Conservation (phyloP, 2,113 vertebrate species). For the Thymallus thymallus region DNA sequence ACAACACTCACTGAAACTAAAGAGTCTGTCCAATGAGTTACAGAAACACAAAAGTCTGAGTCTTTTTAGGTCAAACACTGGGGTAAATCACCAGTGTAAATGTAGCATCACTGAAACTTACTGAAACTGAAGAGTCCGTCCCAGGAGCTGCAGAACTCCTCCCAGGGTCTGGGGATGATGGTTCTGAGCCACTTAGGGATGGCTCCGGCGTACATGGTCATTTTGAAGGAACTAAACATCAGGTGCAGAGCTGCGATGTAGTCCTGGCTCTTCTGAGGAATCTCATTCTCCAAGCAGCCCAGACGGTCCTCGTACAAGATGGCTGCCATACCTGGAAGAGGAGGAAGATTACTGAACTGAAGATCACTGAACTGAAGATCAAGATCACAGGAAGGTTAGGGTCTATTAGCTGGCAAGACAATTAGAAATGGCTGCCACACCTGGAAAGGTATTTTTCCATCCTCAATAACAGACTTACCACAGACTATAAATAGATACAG, state of each 20-base stretch:
- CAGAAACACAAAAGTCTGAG: too few relatives aligned
- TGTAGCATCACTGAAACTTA: slow-evolving; percentile 59
- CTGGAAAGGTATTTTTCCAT: too few relatives aligned
- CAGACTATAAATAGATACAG: too few relatives aligned
- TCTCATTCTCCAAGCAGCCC: slow-evolving; percentile 82
- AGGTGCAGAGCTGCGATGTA: slow-evolving; percentile 87
- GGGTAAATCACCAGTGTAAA: not conserved
- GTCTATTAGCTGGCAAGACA: not conserved
- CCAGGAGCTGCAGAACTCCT: slow-evolving; percentile 91
- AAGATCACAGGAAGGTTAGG: not conserved
- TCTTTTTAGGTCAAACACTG: too few relatives aligned
- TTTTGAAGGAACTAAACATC: slow-evolving; percentile 97
- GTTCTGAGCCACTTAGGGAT: slow-evolving; percentile 91
- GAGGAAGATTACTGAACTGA: not conserved
- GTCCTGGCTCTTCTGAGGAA: slow-evolving; percentile 81
- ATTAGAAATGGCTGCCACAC: not conserved
- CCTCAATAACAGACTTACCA: too few relatives aligned
- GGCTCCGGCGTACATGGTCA: slow-evolving; percentile 90
- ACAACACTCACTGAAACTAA: too few relatives aligned
- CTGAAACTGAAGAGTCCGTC: slow-evolving; percentile 95
- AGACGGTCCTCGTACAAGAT: slow-evolving; percentile 86
- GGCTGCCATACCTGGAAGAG: slow-evolving; percentile 79
- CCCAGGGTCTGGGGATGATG: slow-evolving; percentile 89
- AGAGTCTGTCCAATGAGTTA: too few relatives aligned
- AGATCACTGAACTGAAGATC: not conserved